phyloP scores from a whole-genome alignment of 2,797 vertebrate species.

The Sebastiscus albofasciatus region DNA sequence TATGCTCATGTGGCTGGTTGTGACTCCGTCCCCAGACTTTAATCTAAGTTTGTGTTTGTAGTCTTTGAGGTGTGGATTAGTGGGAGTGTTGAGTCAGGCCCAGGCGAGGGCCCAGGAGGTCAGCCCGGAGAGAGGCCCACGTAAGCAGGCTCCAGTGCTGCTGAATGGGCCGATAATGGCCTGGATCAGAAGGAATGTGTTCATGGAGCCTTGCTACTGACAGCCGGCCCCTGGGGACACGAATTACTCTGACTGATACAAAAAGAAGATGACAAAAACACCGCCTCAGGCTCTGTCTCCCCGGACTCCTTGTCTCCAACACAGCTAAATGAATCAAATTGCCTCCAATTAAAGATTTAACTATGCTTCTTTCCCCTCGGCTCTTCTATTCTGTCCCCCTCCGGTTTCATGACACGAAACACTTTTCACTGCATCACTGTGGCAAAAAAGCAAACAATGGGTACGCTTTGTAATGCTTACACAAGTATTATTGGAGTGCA shows the following conservation, averaged over 20 bases:
- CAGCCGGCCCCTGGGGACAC: conserved; percentile 79
- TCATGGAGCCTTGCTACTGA: conserved; percentile 82
- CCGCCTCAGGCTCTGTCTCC: conserved; percentile 72
- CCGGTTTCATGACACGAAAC: conserved; percentile 45
- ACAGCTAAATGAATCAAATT: conserved; percentile 81
- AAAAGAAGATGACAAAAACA: conserved; percentile 83
- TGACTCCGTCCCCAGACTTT: conserved; percentile 61
- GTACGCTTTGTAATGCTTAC: conserved; percentile 32
- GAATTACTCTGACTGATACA: conserved; percentile 81
- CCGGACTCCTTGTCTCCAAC: conserved; percentile 80
- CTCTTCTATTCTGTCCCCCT: conserved; percentile 51
- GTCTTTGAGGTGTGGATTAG: conserved; percentile 78
- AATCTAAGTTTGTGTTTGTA: conserved; percentile 71
- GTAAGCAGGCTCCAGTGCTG: conserved; percentile 74
- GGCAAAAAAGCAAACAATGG: conserved; percentile 23
- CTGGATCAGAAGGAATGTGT: conserved; percentile 81
- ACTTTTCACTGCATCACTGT: conserved; percentile 30
- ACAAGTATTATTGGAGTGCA: conserved; percentile 11
- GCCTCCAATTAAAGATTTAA: conserved; percentile 82
- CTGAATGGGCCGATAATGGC: conserved; percentile 80
- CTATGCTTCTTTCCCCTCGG: conserved; percentile 61
- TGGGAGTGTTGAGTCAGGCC: conserved; percentile 72
- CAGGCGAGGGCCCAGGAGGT: conserved; percentile 67
- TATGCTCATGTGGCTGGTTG: conserved; percentile 46
- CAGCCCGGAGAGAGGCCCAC: conserved; percentile 68